Base-by-base conservation (phyloP, 2,113 vertebrate genomes). In the Sterna hirundo region DNA sequence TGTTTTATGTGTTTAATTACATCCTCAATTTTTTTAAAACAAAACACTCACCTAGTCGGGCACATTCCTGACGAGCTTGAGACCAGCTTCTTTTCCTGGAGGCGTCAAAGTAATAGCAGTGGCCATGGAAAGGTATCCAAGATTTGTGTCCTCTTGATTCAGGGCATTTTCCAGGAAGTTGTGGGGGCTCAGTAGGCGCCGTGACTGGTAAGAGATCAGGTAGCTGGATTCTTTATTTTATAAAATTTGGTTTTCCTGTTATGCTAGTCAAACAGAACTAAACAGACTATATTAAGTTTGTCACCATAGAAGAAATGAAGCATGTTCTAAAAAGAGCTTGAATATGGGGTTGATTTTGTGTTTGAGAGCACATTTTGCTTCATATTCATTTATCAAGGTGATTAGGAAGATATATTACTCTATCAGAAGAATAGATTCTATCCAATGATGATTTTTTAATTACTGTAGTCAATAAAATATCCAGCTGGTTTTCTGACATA, bases 71-170 rank as follows among this genome's bases (percentile, higher is more conserved):
- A 6, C 98, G 98, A 47, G 99, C 98, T 26, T 98, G 97, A 25
- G 98, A 97, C 99, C 99, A 99, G 42, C 94, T 98, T 47, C 97
- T 97, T 26, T 90, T 91, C 32, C 52, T 69, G 9, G 97, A 95
- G 29, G 94, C 97, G 29, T 98, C 93, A n/a, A 99, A 98, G 11
- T 97, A 78, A 69, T 99, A 99, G 80, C 99, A 99, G 84, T 99
- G 98, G 29, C 98, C 97, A 16, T 98, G 98, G 97, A 99, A 99
- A 44, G 99, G 99, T 72, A 99, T 96, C 99, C 99, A 99, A 1
- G 97, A 93, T 44, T 58, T 97, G 38, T 83, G 76, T 62, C n/a
- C 52, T 13, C 89, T 97, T 66, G 98, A 90, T 80, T 99, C 98
- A 2, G 99, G 99, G 90, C 99, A 99, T 88, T 92, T 98, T 66